Evolutionary conservation across 2,888 invertebrate species (phyloP).

Genomic region (Clivina fossor): DNA sequence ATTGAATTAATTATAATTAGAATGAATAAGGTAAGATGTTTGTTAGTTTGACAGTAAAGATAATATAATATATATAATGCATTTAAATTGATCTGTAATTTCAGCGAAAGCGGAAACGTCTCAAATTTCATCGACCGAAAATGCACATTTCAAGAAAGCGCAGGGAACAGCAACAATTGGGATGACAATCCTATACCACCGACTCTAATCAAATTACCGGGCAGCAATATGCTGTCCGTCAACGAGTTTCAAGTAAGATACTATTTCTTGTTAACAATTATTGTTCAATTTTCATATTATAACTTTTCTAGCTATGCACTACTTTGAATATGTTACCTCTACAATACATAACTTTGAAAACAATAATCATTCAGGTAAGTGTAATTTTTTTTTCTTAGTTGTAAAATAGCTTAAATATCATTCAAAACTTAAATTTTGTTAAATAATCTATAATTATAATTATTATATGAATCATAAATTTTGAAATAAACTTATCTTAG

Average conservation of each 20-base stretch:
- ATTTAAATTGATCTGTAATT: constrained; percentile 36
- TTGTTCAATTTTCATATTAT: constrained; percentile 8
- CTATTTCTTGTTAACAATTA: constrained; percentile 1
- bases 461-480: no score
- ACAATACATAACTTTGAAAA: constrained; percentile 87
- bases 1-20: no score
- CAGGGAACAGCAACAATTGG: constrained; percentile 53
- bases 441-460: no score
- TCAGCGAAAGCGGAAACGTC: constrained; percentile 73
- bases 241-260: constrained; percentile 66
- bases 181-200: constrained; percentile 41
- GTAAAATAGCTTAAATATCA: constrained; percentile 6
- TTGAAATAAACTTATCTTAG: no score
- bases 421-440: no score
- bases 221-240: constrained; percentile 63
- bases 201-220: constrained; percentile 45
- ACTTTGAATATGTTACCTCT: constrained; percentile 80
- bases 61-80: no score
- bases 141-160: constrained; percentile 75
- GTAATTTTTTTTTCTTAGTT: constrained; percentile 17
- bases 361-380: constrained; percentile 71
- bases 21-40: no score
- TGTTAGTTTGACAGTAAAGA: no score
- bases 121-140: constrained; percentile 85
- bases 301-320: constrained; percentile 66